phyloP scores from a whole-genome alignment of 2,797 vertebrate species.

The Chaunax sp. region DNA sequence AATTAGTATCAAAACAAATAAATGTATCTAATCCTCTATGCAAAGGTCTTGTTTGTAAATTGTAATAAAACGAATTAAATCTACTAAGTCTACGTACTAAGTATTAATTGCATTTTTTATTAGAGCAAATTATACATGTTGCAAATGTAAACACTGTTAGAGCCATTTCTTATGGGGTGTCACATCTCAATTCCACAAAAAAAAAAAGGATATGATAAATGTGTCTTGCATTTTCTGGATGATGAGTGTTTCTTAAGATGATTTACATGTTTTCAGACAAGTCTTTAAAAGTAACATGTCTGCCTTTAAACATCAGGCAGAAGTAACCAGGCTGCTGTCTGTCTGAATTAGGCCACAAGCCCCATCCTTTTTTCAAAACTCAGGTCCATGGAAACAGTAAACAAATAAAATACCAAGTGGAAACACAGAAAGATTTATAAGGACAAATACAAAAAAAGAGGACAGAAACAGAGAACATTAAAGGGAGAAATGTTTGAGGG shows the following conservation, averaged over 20 bases:
- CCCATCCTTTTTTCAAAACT: conserved; percentile 42
- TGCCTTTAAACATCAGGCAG: conserved; percentile 1
- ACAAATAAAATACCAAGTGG: conserved; percentile 71
- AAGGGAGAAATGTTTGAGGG: conserved; percentile 38
- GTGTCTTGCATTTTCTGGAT: background rate
- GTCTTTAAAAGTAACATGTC: background rate
- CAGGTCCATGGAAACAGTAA: conserved; percentile 61
- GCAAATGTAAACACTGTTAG: too few relatives aligned
- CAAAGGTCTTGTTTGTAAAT: too few relatives aligned
- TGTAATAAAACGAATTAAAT: too few relatives aligned
- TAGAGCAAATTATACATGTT: too few relatives aligned
- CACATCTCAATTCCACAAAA: background rate
- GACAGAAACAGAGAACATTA: conserved; percentile 40
- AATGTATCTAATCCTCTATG: too few relatives aligned
- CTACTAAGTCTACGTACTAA: too few relatives aligned
- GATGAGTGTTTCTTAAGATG: background rate
- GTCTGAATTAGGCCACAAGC: conserved; percentile 20
- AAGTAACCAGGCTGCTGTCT: conserved; percentile 11
- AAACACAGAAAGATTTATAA: conserved; percentile 65
- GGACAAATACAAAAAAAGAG: conserved; percentile 56
- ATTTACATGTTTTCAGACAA: background rate
- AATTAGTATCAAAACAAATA: background rate
- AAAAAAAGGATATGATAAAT: too few relatives aligned
- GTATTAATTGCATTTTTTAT: too few relatives aligned
- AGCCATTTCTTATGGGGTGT: background rate